These are phyloP conservation scores for Ophion obscuratus DNA, from an alignment of 2,888 invertebrate genomes.

Conservation along the genomic window DNA sequence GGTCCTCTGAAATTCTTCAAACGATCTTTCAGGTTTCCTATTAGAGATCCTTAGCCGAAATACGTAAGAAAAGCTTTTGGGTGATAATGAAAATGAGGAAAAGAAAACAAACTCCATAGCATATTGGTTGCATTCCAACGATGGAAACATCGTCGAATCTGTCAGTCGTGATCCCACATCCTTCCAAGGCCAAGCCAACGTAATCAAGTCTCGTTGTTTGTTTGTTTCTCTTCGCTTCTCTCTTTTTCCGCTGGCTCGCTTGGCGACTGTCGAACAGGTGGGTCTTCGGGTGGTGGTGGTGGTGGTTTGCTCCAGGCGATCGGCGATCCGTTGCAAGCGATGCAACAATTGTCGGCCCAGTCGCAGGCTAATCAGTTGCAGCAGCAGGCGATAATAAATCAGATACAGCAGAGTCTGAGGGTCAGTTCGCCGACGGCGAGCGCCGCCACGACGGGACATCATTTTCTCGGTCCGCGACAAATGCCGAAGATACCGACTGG, in stretches of 20 bases:
- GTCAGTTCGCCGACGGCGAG: constrained; percentile 81
- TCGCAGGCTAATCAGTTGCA: constrained; percentile 83
- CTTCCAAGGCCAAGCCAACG: too few species aligned
- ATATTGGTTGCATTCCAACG: too few species aligned
- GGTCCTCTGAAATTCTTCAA: too few species aligned
- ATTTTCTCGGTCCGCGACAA: constrained; percentile 79
- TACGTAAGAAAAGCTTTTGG: too few species aligned
- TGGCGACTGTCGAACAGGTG: constrained; percentile 68
- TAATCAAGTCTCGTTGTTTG: too few species aligned
- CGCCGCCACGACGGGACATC: constrained; percentile 73
- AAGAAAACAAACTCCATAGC: too few species aligned
- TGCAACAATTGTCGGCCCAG: constrained; percentile 82
- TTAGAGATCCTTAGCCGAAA: too few species aligned
- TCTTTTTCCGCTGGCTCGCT: neutral
- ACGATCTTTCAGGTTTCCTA: too few species aligned
- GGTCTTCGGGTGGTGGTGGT: constrained; percentile 77
- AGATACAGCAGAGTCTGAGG: constrained; percentile 82
- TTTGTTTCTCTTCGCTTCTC: neutral
- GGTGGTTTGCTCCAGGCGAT: constrained; percentile 79
- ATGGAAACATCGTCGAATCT: too few species aligned
- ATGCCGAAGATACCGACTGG: constrained; percentile 83
- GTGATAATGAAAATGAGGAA: too few species aligned
- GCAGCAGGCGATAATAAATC: constrained; percentile 83
- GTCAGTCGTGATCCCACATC: too few species aligned
- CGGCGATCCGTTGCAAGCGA: constrained; percentile 82